phyloP scores from a whole-genome alignment of 2,888 invertebrate species.

The Hirtodrosophila confusa region DNA sequence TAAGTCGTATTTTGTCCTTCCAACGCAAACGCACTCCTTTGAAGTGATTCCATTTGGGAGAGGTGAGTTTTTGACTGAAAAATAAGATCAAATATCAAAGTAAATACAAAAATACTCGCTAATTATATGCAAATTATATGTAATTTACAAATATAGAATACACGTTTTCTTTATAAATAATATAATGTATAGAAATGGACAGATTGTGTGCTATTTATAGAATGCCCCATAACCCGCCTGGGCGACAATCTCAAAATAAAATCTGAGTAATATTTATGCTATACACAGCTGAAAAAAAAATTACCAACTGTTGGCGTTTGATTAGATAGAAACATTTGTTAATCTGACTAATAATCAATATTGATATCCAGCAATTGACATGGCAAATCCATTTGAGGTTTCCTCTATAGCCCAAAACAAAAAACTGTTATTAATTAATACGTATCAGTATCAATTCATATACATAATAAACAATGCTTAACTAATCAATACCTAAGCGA shows the following conservation, averaged over 20 bases:
- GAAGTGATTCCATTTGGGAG: slow-evolving; percentile 99
- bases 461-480: slow-evolving; percentile 33
- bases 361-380: slow-evolving; percentile 29
- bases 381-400: no score
- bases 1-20: slow-evolving; percentile 99
- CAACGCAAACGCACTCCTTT: slow-evolving; percentile 98
- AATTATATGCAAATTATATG: neutral
- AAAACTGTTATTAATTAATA: slow-evolving; percentile 20
- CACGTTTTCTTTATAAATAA: slow-evolving; percentile 45
- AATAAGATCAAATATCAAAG: slow-evolving; percentile 16
- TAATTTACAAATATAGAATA: slow-evolving; percentile 18
- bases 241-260: slow-evolving; percentile 50
- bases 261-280: slow-evolving; percentile 35
- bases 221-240: slow-evolving; percentile 50
- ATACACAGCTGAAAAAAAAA: slow-evolving; percentile 12
- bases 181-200: slow-evolving; percentile 28
- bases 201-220: slow-evolving; percentile 50
- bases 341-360: slow-evolving; percentile 17
- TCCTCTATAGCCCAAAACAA: slow-evolving; percentile 11
- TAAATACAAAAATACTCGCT: neutral
- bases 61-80: slow-evolving; percentile 97
- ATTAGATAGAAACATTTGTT: slow-evolving; percentile 13
- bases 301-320: slow-evolving; percentile 10
- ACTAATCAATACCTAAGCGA: slow-evolving; percentile 31
- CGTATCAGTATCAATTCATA: slow-evolving; percentile 20